These are phyloP conservation scores for Plectropomus leopardus DNA, from an alignment of 2,113 vertebrate species.

Conservation along the genomic window DNA sequence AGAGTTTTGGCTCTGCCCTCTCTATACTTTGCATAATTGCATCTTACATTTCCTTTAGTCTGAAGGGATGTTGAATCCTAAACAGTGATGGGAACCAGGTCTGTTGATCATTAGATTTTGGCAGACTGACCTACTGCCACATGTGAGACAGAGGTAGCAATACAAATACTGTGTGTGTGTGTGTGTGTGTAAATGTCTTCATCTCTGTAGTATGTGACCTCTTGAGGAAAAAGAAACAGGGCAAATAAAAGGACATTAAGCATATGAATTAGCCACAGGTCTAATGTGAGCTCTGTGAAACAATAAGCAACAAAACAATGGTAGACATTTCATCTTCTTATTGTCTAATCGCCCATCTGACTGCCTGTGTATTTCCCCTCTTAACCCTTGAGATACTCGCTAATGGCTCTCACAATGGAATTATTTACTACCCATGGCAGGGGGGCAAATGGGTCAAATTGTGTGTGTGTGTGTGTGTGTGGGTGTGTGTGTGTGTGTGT, in stretches of 20 bases:
- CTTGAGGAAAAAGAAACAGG: constrained; percentile 32
- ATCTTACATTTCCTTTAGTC: constrained; percentile 69
- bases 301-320: constrained; percentile 72
- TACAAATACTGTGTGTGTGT: constrained; percentile 46
- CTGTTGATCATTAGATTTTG: constrained; percentile 73
- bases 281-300: constrained; percentile 72
- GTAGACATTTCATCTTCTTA: constrained; percentile 78
- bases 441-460: constrained; percentile 79
- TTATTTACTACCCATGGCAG: constrained; percentile 79
- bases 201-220: constrained; percentile 36
- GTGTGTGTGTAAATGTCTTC: constrained; percentile 51
- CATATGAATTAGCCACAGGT: constrained; percentile 63
- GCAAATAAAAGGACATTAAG: constrained; percentile 65
- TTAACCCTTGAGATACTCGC: constrained; percentile 76
- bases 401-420: constrained; percentile 79
- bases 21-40: constrained; percentile 71
- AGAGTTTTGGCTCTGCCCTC: constrained; percentile 64
- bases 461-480: constrained; percentile 51
- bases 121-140: constrained; percentile 58
- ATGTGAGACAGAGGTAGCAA: constrained; percentile 57
- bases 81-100: constrained; percentile 57
- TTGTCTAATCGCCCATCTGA: constrained; percentile 81
- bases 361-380: constrained; percentile 66
- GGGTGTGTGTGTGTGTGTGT: constrained; percentile 38
- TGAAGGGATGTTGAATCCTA: constrained; percentile 57